Conservation (phyloP, 2,888 invertebrate species). For the Chymomyza caudatula region DNA sequence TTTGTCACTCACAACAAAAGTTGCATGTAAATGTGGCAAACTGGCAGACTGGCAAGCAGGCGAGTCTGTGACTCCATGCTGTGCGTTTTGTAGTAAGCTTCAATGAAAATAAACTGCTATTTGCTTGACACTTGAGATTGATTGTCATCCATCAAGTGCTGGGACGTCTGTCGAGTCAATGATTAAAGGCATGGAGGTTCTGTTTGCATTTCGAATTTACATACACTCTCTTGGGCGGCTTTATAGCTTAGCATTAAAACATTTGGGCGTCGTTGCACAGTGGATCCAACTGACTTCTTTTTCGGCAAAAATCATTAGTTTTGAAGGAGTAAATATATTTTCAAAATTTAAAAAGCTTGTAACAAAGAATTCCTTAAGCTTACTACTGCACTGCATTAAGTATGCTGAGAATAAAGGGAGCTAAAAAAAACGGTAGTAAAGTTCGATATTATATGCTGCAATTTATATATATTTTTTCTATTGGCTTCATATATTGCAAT, state of each 20-base stretch:
- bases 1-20: conserved; percentile 58
- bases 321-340: too few species aligned
- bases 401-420: too few species aligned
- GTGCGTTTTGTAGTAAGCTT: conserved; percentile 52
- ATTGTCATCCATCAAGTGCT: conserved; percentile 73
- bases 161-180: conserved; percentile 37
- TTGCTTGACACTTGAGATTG: conserved; percentile 75
- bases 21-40: conserved; percentile 30
- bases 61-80: conserved; percentile 20
- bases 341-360: too few species aligned
- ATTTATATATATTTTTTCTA: neutral
- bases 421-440: too few species aligned
- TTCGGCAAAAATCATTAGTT: too few species aligned
- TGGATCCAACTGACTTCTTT: too few species aligned
- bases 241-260: conserved; percentile 13
- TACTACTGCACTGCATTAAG: too few species aligned
- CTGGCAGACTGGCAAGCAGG: neutral
- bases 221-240: conserved; percentile 30
- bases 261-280: conserved; percentile 37
- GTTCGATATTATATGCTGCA: too few species aligned
- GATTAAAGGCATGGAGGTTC: conserved; percentile 58
- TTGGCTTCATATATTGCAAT: neutral
- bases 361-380: too few species aligned
- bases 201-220: conserved; percentile 63
- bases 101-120: conserved; percentile 72